These are phyloP conservation scores for Paracyclopina nana DNA, from an alignment of 1,140 invertebrate genomes.

Conservation along the genomic window DNA sequence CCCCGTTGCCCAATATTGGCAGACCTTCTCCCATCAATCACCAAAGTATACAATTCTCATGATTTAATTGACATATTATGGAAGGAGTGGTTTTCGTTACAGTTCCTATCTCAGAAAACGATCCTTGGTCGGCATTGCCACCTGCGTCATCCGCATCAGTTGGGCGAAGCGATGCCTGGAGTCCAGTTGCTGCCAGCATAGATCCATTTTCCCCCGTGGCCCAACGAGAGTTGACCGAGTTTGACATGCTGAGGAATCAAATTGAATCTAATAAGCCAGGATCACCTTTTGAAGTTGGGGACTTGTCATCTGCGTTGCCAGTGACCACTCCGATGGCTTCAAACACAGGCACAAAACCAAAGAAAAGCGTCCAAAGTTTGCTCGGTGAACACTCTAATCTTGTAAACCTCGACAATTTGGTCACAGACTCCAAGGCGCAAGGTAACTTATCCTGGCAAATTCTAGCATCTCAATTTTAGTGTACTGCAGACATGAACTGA, in stretches of 20 bases:
- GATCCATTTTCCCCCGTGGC: not conserved
- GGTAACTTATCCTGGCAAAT: slow-evolving; percentile 3
- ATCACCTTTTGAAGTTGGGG: slow-evolving; percentile 46
- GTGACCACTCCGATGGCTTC: not conserved
- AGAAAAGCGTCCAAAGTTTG: slow-evolving; percentile 77
- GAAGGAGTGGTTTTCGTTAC: no score
- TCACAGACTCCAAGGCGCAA: slow-evolving; percentile 26
- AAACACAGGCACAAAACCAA: slow-evolving; percentile 23
- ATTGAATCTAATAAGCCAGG: not conserved
- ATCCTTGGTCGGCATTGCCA: not conserved
- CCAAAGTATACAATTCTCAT: no score
- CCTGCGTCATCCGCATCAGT: no score
- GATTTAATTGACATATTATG: no score
- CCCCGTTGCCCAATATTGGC: no score
- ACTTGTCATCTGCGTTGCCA: slow-evolving; percentile 32
- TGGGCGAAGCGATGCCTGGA: not conserved
- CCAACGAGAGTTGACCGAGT: not conserved
- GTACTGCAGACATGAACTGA: not conserved
- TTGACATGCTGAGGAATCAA: slow-evolving; percentile 3
- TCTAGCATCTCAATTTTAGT: not conserved
- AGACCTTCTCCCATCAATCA: no score
- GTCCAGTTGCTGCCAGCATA: not conserved
- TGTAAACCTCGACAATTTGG: slow-evolving; percentile 84
- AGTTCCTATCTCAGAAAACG: not conserved
- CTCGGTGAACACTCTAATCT: slow-evolving; percentile 79